phyloP scores from a whole-genome alignment of 2,888 invertebrate genomes.

The Furcula furcula region DNA sequence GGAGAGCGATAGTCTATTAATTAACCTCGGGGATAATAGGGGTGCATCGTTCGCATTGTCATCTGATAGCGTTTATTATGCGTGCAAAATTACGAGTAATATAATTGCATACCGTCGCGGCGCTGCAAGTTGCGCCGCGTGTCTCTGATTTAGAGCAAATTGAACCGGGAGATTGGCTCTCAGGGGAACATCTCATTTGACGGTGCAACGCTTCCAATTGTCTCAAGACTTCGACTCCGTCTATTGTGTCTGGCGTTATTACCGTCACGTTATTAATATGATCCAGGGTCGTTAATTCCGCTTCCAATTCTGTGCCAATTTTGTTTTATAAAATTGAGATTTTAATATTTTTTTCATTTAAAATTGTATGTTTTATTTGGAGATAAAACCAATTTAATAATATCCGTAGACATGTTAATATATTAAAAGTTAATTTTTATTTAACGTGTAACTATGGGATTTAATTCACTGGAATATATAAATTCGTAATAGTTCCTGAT shows the following conservation, averaged over 20 bases:
- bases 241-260: conserved; percentile 56
- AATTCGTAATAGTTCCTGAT: no score
- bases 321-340: no score
- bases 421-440: no score
- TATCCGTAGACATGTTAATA: no score
- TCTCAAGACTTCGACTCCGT: conserved; percentile 51
- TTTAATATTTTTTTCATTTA: no score
- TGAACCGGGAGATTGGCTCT: conserved; percentile 72
- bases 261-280: conserved; percentile 42
- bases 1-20: conserved; percentile 31
- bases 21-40: conserved; percentile 37
- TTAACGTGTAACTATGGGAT: no score
- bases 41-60: conserved; percentile 35
- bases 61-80: conserved; percentile 49
- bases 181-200: conserved; percentile 72
- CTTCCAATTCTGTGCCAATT: conserved; percentile 34
- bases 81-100: conserved; percentile 38
- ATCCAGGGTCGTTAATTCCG: conserved; percentile 27
- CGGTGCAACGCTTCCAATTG: conserved; percentile 72
- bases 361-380: no score
- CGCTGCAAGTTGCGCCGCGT: conserved; percentile 39
- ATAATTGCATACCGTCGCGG: conserved; percentile 40
- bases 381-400: no score
- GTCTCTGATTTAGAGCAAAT: conserved; percentile 74
- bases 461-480: no score